Conservation (phyloP, 1,140 invertebrate genomes). For the Magallana gigas region DNA sequence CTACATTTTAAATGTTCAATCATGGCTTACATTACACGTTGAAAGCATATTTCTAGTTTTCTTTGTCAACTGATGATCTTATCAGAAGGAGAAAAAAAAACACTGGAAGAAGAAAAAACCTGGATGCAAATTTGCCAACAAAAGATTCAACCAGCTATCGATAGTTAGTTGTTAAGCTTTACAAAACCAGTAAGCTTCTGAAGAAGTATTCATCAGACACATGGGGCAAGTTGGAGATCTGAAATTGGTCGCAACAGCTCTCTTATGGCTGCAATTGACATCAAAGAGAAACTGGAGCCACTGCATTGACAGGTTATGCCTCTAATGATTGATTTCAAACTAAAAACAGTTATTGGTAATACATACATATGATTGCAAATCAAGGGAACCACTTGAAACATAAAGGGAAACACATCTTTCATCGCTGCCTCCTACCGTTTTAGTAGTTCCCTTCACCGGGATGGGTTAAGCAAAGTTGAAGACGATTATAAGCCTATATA, state of each 20-base stretch:
- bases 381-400: conserved; percentile 33
- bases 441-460: conserved; percentile 22
- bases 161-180: not conserved
- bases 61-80: conserved; percentile 18
- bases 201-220: not conserved
- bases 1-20: conserved; percentile 26
- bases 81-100: not conserved
- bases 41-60: not conserved
- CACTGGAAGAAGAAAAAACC: not conserved
- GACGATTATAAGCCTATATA: conserved; percentile 10
- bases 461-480: conserved; percentile 36
- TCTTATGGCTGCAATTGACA: conserved; percentile 25
- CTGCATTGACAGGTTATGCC: conserved; percentile 32
- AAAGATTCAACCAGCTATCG: conserved; percentile 3
- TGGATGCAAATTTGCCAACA: conserved; percentile 21
- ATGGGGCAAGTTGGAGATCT: not conserved
- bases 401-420: conserved; percentile 33
- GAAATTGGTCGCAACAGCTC: conserved; percentile 32
- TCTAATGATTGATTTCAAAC: conserved; percentile 38
- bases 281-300: conserved; percentile 35
- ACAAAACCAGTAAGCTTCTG: not conserved
- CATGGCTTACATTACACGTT: not conserved
- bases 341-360: conserved; percentile 36
- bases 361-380: conserved; percentile 36
- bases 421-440: conserved; percentile 28